phyloP scores from a whole-genome alignment of 2,797 vertebrate genomes.

The Hylomyscus alleni region DNA sequence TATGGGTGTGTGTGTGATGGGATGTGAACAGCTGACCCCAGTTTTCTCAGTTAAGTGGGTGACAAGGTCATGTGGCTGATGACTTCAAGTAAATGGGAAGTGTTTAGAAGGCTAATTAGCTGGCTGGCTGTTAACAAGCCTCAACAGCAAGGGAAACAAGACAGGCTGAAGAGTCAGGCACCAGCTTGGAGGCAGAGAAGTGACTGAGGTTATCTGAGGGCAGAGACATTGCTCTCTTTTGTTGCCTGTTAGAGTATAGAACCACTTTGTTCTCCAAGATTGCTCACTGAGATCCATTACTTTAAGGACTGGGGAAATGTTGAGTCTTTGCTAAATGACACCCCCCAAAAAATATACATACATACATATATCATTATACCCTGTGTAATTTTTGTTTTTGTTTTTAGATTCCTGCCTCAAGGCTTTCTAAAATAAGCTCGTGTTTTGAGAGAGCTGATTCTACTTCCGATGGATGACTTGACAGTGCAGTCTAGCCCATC shows the following conservation, averaged over 20 bases:
- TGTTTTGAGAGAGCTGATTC: constrained; percentile 72
- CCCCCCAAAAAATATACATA: background rate
- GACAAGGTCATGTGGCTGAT: constrained; percentile 18
- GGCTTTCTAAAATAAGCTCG: constrained; percentile 80
- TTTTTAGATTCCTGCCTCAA: constrained; percentile 71
- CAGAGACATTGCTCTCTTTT: background rate
- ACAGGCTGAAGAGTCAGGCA: background rate
- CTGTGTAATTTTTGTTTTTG: background rate
- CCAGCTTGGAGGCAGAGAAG: background rate
- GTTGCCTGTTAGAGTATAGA: background rate
- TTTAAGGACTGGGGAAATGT: background rate
- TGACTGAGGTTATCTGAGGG: background rate
- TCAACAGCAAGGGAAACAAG: constrained; percentile 34
- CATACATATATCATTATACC: background rate
- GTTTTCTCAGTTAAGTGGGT: constrained; percentile 55
- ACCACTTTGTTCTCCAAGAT: background rate
- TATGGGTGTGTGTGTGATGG: background rate
- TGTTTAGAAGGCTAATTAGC: background rate
- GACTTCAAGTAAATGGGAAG: constrained; percentile 25
- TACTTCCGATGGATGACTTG: constrained; percentile 67
- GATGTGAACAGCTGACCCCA: background rate
- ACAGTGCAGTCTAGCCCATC: constrained; percentile 78
- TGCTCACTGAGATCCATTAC: background rate
- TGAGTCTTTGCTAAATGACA: background rate
- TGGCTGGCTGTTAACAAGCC: background rate